Conservation (phyloP, 2,888 invertebrate species). For the Galerucella pusilla region DNA sequence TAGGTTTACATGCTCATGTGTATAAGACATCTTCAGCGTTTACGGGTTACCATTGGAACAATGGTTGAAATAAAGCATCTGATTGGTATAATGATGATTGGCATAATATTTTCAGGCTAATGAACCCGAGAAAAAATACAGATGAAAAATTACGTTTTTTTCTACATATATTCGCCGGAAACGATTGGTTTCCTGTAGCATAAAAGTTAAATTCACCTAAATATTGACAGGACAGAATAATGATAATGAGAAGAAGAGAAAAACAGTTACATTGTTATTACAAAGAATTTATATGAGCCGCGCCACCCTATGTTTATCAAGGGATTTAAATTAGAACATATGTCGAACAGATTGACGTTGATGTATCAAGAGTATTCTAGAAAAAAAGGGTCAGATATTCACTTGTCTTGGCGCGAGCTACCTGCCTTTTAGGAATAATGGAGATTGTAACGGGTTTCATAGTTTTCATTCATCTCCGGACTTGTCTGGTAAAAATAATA, state of each 20-base stretch:
- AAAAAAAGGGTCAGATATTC: conserved; percentile 40
- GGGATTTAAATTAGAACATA: conserved; percentile 51
- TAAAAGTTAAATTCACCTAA: neutral
- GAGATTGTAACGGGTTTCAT: conserved; percentile 58
- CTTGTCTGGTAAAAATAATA: conserved; percentile 54
- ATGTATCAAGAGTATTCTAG: conserved; percentile 35
- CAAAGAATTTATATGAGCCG: conserved; percentile 27
- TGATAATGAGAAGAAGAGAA: neutral
- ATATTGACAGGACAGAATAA: no score
- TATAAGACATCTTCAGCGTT: no score
- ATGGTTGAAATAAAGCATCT: no score
- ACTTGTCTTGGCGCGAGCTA: conserved; percentile 53
- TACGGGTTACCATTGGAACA: no score
- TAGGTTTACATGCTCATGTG: no score
- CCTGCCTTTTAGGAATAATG: conserved; percentile 56
- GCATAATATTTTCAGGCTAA: no score
- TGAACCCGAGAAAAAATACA: no score
- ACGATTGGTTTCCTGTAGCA: neutral
- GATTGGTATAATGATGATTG: no score
- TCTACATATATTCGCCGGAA: neutral
- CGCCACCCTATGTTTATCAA: conserved; percentile 43
- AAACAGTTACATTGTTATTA: conserved; percentile 39
- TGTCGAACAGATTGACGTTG: conserved; percentile 52
- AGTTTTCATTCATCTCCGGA: conserved; percentile 56
- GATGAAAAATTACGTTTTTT: no score